Conservation (phyloP, 2,797 vertebrate species). For the Sebastes nivosus region DNA sequence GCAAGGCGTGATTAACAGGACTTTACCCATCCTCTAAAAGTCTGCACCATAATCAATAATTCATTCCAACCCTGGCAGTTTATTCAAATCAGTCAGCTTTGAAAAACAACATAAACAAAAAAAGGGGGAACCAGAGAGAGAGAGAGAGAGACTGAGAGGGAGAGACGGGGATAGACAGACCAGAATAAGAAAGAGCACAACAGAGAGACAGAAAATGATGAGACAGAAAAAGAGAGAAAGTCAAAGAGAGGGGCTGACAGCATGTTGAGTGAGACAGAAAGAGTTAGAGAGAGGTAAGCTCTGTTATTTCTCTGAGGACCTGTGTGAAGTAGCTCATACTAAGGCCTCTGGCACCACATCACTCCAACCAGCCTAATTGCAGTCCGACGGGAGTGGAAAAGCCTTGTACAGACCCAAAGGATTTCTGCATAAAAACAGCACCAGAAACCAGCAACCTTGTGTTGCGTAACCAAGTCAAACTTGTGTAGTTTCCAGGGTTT, state of each 20-base stretch:
- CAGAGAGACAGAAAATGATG: slow-evolving; percentile 25
- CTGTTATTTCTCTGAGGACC: slow-evolving; percentile 77
- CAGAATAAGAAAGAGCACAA: slow-evolving; percentile 18
- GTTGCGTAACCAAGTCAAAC: slow-evolving; percentile 67
- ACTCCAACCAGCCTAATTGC: slow-evolving; percentile 80
- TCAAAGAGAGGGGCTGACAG: slow-evolving; percentile 51
- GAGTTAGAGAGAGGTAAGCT: slow-evolving; percentile 70
- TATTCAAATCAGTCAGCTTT: slow-evolving; percentile 73
- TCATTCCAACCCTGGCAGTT: slow-evolving; percentile 76
- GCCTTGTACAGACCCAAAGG: slow-evolving; percentile 70
- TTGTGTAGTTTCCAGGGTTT: slow-evolving; percentile 52
- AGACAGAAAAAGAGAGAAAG: slow-evolving; percentile 28
- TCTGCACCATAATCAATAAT: slow-evolving; percentile 79
- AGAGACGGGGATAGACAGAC: slow-evolving; percentile 10
- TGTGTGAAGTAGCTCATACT: slow-evolving; percentile 75
- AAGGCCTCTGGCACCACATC: slow-evolving; percentile 80
- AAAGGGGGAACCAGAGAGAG: slow-evolving; percentile 8
- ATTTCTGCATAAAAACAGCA: slow-evolving; percentile 71
- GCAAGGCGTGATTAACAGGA: slow-evolving; percentile 65
- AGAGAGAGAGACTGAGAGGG: neutral
- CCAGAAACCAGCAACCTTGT: slow-evolving; percentile 53
- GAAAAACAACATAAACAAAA: slow-evolving; percentile 69
- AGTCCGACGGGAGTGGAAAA: slow-evolving; percentile 75
- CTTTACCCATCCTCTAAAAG: slow-evolving; percentile 61
- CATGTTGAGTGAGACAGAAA: slow-evolving; percentile 50